Evolutionary conservation across 2,888 invertebrate species (phyloP).

Genomic region (Galerucella pusilla): DNA sequence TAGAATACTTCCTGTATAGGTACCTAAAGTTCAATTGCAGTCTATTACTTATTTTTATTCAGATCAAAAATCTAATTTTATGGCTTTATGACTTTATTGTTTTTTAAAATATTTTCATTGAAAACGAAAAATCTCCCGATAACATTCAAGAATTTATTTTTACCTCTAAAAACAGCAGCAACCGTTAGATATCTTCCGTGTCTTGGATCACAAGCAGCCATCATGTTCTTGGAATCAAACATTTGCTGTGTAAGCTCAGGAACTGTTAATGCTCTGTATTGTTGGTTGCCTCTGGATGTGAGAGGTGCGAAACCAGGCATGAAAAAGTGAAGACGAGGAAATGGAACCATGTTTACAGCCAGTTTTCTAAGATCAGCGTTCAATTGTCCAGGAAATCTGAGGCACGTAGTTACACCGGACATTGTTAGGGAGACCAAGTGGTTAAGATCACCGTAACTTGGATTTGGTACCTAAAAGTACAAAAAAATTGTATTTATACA

Average conservation of each 20-base stretch:
- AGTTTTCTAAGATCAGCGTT: slow-evolving; percentile 93
- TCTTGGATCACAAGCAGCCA: slow-evolving; percentile 80
- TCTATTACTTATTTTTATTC: too few species aligned
- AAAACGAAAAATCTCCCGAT: too few species aligned
- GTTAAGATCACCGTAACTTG: slow-evolving; percentile 91
- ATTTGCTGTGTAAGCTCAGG: slow-evolving; percentile 83
- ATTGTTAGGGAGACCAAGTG: slow-evolving; percentile 87
- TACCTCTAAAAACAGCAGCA: slow-evolving; percentile 77
- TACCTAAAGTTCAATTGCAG: too few species aligned
- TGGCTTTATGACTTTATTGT: too few species aligned
- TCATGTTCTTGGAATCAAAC: slow-evolving; percentile 83
- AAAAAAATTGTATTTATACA: background rate
- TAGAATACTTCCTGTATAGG: too few species aligned
- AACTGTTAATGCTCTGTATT: slow-evolving; percentile 76
- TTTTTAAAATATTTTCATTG: too few species aligned
- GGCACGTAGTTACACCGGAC: slow-evolving; percentile 88
- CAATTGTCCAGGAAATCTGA: slow-evolving; percentile 91
- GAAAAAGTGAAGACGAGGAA: slow-evolving; percentile 95
- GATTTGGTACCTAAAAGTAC: slow-evolving; percentile 67
- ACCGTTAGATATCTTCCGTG: slow-evolving; percentile 78
- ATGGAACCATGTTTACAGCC: slow-evolving; percentile 97
- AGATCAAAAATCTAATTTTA: too few species aligned
- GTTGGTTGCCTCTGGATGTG: slow-evolving; percentile 87
- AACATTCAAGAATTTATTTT: background rate
- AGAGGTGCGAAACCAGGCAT: slow-evolving; percentile 96